phyloP scores from a whole-genome alignment of 2,888 invertebrate genomes.

The Spodoptera picta region DNA sequence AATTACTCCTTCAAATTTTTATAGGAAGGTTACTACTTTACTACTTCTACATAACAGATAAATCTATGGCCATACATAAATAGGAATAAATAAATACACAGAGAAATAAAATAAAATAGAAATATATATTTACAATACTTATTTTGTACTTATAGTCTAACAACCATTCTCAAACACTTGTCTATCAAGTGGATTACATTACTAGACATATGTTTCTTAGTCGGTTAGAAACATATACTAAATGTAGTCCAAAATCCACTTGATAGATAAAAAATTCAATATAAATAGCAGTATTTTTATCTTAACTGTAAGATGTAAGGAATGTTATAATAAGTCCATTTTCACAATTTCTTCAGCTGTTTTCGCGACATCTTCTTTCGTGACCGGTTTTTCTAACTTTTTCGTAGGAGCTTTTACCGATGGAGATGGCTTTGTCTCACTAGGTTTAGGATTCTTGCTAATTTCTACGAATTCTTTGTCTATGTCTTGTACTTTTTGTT shows the following conservation, averaged over 20 bases:
- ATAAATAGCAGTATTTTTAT: not conserved
- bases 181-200: no score
- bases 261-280: no score
- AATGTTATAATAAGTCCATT: conserved; percentile 81
- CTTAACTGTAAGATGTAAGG: not conserved
- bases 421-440: conserved; percentile 48
- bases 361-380: conserved; percentile 77
- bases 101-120: conserved; percentile 3
- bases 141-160: no score
- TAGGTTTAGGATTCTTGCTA: conserved; percentile 69
- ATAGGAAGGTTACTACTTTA: no score
- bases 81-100: not conserved
- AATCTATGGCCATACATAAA: no score
- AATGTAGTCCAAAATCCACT: no score
- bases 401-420: conserved; percentile 62
- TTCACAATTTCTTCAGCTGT: conserved; percentile 75
- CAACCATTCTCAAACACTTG: no score
- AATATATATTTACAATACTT: not conserved
- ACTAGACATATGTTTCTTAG: no score
- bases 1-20: no score
- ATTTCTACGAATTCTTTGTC: conserved; percentile 81
- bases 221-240: no score
- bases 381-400: conserved; percentile 66
- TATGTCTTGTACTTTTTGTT: conserved; percentile 81
- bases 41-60: no score